Evolutionary conservation across 2,888 invertebrate genomes (phyloP), one percentile per base, ranked within the genome.

Genomic region (Cacoxenus indagator): DNA sequence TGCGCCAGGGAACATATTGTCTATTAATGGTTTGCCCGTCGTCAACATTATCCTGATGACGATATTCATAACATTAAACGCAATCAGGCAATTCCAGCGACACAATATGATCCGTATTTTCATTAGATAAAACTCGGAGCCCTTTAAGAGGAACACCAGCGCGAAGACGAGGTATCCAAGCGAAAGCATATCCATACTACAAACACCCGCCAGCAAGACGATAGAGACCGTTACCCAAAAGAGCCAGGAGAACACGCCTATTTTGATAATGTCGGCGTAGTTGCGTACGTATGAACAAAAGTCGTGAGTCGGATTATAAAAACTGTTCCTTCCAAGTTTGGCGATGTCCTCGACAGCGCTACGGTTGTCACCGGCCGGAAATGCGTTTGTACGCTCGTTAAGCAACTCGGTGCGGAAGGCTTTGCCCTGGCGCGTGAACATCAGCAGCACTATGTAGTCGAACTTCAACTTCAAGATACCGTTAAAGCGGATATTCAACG

Each of bases 141-240:
- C 99, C 89, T 96, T 96, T 97, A 99, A 98, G 55, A 99, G 91
- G 89, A 99, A 98, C 77, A 96, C 91, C 88, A 99, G 98, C 0
- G 98, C 96, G 8, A 97, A 96, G 66, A 98, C 92, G 17, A 99
- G 91, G 87, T 99, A 99, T 17, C 99, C 98, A 88, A 99, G 90
- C 0, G 98, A 97, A 89, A 99, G 96, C 48, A 99, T 89, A 85
- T 96, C 98, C 64, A 97, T 94, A 65, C 97, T 91, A 82, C 96
- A 96, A 0, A 98, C 96, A 67, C 99, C 99, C n/a, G 99, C 96
- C 83, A 98, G 90, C 88, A 99, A 98, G 87, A 99, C 94, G 31
- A 98, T 93, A 1, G 98, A 96, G 69, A 99, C 90, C 0, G 98
- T 96, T 66, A 98, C 90, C 99, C 99, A 99, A 88, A 97, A 93